Conservation (phyloP, 2,888 invertebrate species). For the Hemithea aestivaria region DNA sequence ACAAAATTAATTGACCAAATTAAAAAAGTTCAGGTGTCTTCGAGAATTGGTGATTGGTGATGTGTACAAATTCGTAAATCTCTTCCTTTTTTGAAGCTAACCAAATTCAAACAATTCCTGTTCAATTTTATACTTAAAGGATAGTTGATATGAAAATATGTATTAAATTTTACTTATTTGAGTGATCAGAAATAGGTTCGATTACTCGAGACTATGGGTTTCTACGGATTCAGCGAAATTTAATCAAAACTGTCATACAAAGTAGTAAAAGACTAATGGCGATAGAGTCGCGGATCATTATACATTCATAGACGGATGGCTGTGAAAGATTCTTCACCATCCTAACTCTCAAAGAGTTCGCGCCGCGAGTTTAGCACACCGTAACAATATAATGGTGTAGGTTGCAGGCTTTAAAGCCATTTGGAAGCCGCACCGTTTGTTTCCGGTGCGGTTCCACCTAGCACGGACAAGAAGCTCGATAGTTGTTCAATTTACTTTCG, state of each 20-base stretch:
- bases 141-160: no score
- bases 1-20: no score
- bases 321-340: constrained; percentile 58
- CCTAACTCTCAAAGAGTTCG: constrained; percentile 57
- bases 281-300: constrained; percentile 55
- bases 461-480: constrained; percentile 6
- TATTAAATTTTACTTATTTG: no score
- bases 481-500: not conserved
- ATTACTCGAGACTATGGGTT: no score
- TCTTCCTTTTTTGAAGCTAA: no score
- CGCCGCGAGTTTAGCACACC: constrained; percentile 57
- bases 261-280: constrained; percentile 9
- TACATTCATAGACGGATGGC: constrained; percentile 69
- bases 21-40: no score
- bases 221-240: constrained; percentile 3
- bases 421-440: constrained; percentile 25
- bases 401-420: constrained; percentile 38
- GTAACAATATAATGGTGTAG: constrained; percentile 69
- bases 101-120: no score
- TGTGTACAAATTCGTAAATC: no score
- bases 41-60: no score
- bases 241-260: constrained; percentile 6
- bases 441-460: constrained; percentile 10
- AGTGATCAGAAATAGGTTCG: no score
- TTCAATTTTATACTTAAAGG: no score